Evolutionary conservation across 2,113 vertebrate species (phyloP), one percentile per base, ranked within the genome.

Genomic region (Microcebus ravelobensis): DNA sequence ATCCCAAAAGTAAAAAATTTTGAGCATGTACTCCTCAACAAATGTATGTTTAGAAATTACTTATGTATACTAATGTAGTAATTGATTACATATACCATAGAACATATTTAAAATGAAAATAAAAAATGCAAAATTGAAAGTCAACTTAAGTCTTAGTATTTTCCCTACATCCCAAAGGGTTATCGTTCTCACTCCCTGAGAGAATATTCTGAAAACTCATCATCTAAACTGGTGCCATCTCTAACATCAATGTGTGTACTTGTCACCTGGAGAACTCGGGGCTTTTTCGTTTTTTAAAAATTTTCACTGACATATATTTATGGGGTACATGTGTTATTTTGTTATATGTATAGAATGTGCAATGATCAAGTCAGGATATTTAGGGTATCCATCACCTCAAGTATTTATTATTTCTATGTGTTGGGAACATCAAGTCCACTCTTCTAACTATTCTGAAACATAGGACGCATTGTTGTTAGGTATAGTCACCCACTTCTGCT

Each of bases 71-170:
- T 29, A 90, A 21, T 8, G 23, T 48, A 87, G 20, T 50, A 85
- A 83, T 1, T 80, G 6, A 85, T 3, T 8, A 8, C 27, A 59
- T 65, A 57, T 1, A 82, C 23, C 36, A 61, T 0, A 90, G n/a
- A 93, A 77, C 3, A 81, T 10, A 91, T 9, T 61, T 10, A 70
- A 92, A 93, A 80, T 36, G 57, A 21, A 97, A 93, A 88, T n/a
- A 39, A 86, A 74, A 91, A 31, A 74, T 70, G 57, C 12, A 29
- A 89, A 73, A 55, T 81, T 70, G 63, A 90, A 84, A 91, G 45
- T 42, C 59, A 96, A 73, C 5, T 1, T 14, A 86, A 92, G 3
- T 52, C 1, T 29, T 70, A 82, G 57, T 68, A 90, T 63, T 81
- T 73, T 82, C 39, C 45, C 17, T n/a, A 5, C 5, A 55, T 90